Percentiles rank a stretch among this genome's conserved stretches.
Evolutionary conservation across 2,888 invertebrate genomes (phyloP).

Genomic region (Orgyia antiqua): DNA sequence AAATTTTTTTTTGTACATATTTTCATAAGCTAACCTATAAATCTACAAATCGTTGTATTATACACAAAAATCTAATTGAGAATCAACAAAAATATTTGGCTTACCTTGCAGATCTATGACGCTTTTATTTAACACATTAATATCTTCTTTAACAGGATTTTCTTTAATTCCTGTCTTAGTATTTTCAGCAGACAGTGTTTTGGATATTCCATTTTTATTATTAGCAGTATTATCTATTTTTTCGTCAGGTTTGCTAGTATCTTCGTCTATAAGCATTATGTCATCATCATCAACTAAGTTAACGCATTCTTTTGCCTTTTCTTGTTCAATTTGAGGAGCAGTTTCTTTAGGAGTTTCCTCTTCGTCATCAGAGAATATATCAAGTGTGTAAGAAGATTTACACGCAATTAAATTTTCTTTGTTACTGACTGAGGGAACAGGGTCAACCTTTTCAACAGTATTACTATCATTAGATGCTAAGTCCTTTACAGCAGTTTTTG

Average conservation of each 20-base stretch:
- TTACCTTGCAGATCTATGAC: no score
- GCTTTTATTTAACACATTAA: constrained; percentile 16
- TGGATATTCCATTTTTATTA: constrained; percentile 12
- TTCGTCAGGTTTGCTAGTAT: constrained; percentile 20
- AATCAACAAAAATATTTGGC: no score
- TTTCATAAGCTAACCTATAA: no score
- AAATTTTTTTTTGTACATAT: no score
- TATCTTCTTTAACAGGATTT: constrained; percentile 10
- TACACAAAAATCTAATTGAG: no score
- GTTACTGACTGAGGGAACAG: constrained; percentile 1
- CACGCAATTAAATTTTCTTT: constrained; percentile 31
- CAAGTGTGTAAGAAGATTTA: constrained; percentile 55
- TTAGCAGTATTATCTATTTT: constrained; percentile 10
- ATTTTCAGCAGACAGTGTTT: constrained; percentile 8
- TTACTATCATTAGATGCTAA: background rate
- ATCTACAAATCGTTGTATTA: no score
- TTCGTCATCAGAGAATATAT: constrained; percentile 66
- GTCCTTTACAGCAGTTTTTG: constrained; percentile 2
- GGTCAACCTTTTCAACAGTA: background rate
- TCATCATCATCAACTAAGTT: constrained; percentile 65
- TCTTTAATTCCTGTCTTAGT: constrained; percentile 19
- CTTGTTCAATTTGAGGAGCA: constrained; percentile 4
- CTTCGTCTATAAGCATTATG: constrained; percentile 65
- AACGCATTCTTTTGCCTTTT: constrained; percentile 35
- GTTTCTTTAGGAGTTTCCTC: constrained; percentile 34